Base-by-base conservation (phyloP, 2,888 invertebrate species). In the Agriopis leucophaearia region DNA sequence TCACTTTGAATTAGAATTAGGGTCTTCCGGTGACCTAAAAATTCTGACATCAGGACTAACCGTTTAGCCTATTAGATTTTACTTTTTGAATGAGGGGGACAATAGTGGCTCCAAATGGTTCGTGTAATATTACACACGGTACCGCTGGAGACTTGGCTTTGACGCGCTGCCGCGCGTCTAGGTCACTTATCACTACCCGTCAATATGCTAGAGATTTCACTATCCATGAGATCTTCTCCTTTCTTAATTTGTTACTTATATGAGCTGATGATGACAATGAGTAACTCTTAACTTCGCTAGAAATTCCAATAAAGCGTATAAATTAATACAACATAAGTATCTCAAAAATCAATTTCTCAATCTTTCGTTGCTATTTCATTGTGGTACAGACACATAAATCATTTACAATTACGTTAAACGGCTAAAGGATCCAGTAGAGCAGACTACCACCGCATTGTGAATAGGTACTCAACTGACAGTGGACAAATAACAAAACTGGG, bases 401-500 rank as follows among this genome's bases (percentile, higher is more conserved):
- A 93, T 92, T 91, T 88, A 91, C 91, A 92, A 92, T 92, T 93
- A 92, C 92, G 89, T 88, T 92, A 92, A 92, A 90, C 89, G 91
- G 88, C 85, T 88, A 82, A 85, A 89, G 87, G 89, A 89, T 88
- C 88, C 88, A 88, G 83, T 82, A 84, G 84, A 86, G 86, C 84
- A 89, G 90, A 90, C 90, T 90, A 84, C 84, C 82, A 89, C 89
- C 89, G 88, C 90, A 91, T 92, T 92, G 93, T 92, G 92, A 92
- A 90, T 90, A 90, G 89, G 90, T 90, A 93, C 93, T 92, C 91
- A 85, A 91, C 92, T 93, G 93, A 92, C 93, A 93, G 91, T 93
- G 93, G 93, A 94, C 93, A 94, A 94, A 94, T 93, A 93, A 93
- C 93, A 92, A 92, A 93, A 94, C 93, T 94, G 91, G 93, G 93